Conservation (phyloP, 2,888 invertebrate species). For the Minunthozetes semirufus region DNA sequence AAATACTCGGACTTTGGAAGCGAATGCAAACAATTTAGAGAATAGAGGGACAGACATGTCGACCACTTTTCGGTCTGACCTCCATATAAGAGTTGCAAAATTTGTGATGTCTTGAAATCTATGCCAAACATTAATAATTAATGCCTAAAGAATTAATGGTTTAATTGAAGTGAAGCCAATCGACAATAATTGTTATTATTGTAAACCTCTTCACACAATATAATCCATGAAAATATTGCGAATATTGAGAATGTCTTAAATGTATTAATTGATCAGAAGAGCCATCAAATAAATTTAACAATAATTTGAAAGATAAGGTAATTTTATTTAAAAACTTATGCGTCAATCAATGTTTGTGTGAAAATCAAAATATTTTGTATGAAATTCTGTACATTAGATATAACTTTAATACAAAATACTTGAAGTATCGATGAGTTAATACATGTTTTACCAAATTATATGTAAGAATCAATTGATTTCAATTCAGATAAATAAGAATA, state of each 20-base stretch:
- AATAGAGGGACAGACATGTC: not conserved
- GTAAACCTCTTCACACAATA: not conserved
- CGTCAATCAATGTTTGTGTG: not conserved
- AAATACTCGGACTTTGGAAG: no score
- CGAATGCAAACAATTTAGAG: not conserved
- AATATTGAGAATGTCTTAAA: not conserved
- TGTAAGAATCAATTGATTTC: not conserved
- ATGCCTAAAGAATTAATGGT: not conserved
- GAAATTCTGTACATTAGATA: not conserved
- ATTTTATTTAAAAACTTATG: conserved; percentile 18
- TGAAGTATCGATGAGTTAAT: not conserved
- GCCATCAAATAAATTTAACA: conserved; percentile 3
- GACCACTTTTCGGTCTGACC: not conserved
- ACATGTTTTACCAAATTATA: not conserved
- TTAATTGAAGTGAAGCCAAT: conserved; percentile 14
- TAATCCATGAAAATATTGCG: not conserved
- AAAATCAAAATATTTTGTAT: not conserved
- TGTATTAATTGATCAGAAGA: conserved; percentile 11
- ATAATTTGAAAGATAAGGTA: conserved; percentile 7
- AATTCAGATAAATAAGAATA: not conserved
- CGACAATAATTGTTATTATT: conserved; percentile 7
- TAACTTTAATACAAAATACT: not conserved
- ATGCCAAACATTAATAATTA: conserved; percentile 12
- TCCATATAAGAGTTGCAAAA: not conserved
- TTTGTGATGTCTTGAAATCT: not conserved